These are phyloP conservation scores for Nasonia oneida DNA, from an alignment of 2,888 invertebrate genomes.

Conservation along the genomic window DNA sequence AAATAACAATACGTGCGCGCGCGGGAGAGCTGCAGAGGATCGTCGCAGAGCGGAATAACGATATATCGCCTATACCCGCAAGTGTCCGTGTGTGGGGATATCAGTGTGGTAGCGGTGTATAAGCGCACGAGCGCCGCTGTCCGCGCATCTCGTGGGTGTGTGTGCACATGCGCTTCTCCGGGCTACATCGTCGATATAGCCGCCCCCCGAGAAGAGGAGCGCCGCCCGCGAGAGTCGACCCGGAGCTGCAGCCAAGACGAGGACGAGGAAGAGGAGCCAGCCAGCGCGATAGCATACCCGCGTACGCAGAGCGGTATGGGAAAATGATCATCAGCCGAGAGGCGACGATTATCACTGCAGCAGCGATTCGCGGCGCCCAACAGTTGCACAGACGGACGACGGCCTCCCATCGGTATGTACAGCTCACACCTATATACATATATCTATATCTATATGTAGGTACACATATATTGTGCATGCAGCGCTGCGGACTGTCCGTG, in stretches of 20 bases:
- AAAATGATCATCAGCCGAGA: conserved; percentile 52
- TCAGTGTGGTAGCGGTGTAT: neutral
- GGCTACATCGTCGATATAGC: conserved; percentile 50
- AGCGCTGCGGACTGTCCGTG: neutral
- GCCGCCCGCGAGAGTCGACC: neutral
- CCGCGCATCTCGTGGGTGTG: conserved; percentile 27
- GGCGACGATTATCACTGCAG: conserved; percentile 3
- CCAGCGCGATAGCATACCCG: neutral
- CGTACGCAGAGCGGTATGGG: conserved; percentile 30
- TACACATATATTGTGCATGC: neutral
- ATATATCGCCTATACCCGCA: neutral
- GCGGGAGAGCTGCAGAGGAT: neutral
- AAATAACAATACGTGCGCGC: conserved; percentile 47
- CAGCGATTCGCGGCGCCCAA: conserved; percentile 28
- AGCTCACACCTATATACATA: neutral
- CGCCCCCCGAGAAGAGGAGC: conserved; percentile 11
- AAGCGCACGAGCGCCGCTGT: neutral
- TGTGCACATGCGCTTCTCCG: conserved; percentile 59
- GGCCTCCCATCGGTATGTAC: conserved; percentile 52
- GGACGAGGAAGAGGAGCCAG: neutral
- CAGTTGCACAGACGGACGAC: conserved; percentile 20
- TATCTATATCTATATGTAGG: neutral
- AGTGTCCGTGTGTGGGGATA: neutral
- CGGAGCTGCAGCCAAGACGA: neutral
- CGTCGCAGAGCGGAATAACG: neutral